phyloP scores from a whole-genome alignment of 2,888 invertebrate species.

The Julus scandinavius region DNA sequence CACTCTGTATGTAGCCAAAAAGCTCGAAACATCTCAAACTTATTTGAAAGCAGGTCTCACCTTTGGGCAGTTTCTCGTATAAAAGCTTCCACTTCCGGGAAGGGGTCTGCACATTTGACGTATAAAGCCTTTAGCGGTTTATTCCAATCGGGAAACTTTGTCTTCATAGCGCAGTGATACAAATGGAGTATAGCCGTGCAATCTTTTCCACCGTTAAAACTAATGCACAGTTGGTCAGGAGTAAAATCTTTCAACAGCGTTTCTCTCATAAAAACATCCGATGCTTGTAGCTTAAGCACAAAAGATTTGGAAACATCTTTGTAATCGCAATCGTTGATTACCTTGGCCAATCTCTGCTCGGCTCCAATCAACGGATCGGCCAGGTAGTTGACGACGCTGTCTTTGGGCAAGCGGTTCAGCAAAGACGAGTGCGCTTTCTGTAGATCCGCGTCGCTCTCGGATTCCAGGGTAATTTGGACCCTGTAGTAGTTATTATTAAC shows the following conservation, averaged over 20 bases:
- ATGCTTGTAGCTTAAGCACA: constrained; percentile 61
- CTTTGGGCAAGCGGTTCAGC: constrained; percentile 65
- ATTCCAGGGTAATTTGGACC: constrained; percentile 70
- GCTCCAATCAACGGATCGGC: constrained; percentile 65
- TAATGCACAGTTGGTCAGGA: constrained; percentile 83
- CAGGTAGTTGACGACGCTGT: constrained; percentile 68
- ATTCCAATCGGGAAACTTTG: constrained; percentile 58
- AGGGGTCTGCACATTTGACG: constrained; percentile 81
- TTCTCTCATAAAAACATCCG: constrained; percentile 65
- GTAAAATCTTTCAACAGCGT: constrained; percentile 69
- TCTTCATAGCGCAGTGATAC: constrained; percentile 69
- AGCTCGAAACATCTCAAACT: neutral
- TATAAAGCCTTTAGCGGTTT: constrained; percentile 76
- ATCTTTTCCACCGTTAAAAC: constrained; percentile 99
- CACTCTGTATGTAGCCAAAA: too few species aligned
- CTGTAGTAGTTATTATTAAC: constrained; percentile 69
- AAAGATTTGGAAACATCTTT: constrained; percentile 57
- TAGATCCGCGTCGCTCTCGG: constrained; percentile 64
- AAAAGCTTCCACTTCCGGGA: constrained; percentile 85
- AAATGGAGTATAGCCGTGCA: constrained; percentile 91
- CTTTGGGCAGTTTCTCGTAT: constrained; percentile 76
- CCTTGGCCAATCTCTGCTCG: constrained; percentile 57
- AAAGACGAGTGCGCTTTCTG: constrained; percentile 65
- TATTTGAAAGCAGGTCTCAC: constrained; percentile 61
- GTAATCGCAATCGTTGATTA: neutral